Base-by-base conservation (phyloP, 2,888 invertebrate genomes). In the Terebella lapidaria region DNA sequence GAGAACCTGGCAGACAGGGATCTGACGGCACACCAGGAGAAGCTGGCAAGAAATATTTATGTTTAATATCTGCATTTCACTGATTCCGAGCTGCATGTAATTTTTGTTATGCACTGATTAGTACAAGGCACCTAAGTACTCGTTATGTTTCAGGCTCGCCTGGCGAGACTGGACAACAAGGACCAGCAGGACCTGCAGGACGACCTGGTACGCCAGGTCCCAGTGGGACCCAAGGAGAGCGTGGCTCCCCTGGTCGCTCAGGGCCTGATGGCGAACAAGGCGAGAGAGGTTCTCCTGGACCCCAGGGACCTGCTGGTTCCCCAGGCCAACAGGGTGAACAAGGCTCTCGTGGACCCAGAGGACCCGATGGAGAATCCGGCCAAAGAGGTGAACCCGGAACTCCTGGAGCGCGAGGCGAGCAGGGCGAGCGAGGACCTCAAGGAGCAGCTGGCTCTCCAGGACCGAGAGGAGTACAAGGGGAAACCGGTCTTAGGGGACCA, bases 371-470 rank as follows among this genome's bases (percentile, higher is more conserved):
- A 29, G 0, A 18, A 1, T 0, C 55, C 2, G 55, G 55, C 35
- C 56, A 45, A 51, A 26, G 20, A 10, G 57, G 57, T 27, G 54
- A 29, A 26, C 22, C 78, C 25, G 57, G 57, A 15, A 29, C 42
- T 15, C 26, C 58, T 25, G 58, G 58, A n/a, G 0, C 25, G 1
- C 1, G 26, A 2, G 56, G 56, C 26, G 26, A 26, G 24, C 25
- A 22, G 15, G 58, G 58, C 24, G 55, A 56, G 20, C 18, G 78
- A 18, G 58, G 58, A 4, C 51, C 72, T 10, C 61, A 72, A 22
- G 78, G 91, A 22, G 82, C 86, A 15, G 63, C 10, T 35, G 66
- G 66, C 27, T 66, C 67, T 2, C 57, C 58, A 1, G 73, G 73
- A 49, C 28, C 27, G 27, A 1, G 15, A 22, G 52, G 57, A 22